A percentile compares a stretch with the other conserved stretches of the same genome.
Evolutionary conservation across 2,888 invertebrate species (phyloP).

Genomic region (Drosophila rubida): DNA sequence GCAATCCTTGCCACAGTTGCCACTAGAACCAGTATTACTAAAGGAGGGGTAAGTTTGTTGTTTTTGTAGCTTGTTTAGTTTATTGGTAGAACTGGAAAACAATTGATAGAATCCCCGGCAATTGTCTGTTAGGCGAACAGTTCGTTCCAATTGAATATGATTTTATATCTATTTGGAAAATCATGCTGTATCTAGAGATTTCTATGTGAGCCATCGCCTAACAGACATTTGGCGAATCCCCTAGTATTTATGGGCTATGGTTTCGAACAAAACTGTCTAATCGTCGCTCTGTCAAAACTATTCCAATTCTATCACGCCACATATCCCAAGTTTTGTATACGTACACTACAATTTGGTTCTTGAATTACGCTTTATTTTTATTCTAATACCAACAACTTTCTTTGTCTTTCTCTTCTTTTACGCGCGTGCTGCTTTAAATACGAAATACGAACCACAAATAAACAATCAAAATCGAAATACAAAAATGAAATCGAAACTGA

Average conservation of each 20-base stretch:
- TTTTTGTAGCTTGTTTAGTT: not conserved
- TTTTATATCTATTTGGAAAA: too few species aligned
- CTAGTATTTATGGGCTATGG: slow-evolving; percentile 3
- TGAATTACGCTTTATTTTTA: slow-evolving; percentile 75
- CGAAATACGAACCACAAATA: slow-evolving; percentile 35
- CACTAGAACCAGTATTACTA: slow-evolving; percentile 89
- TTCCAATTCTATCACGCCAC: slow-evolving; percentile 26
- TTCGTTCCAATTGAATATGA: not conserved
- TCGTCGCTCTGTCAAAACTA: slow-evolving; percentile 14
- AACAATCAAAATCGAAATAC: slow-evolving; percentile 20
- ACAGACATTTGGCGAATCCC: not conserved
- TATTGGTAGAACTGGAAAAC: slow-evolving; percentile 22
- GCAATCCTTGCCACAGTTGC: slow-evolving; percentile 69
- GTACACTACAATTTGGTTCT: slow-evolving; percentile 66
- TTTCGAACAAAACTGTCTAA: not conserved
- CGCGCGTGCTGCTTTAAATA: slow-evolving; percentile 75
- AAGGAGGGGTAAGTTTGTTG: slow-evolving; percentile 93
- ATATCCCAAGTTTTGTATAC: slow-evolving; percentile 42
- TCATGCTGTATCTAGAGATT: not conserved
- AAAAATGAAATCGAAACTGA: not conserved
- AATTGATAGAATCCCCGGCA: slow-evolving; percentile 1
- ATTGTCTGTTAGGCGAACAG: not conserved
- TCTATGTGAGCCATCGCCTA: not conserved
- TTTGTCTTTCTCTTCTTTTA: slow-evolving; percentile 80
- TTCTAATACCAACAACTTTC: slow-evolving; percentile 78